Base-by-base conservation (phyloP, 2,113 vertebrate genomes). In the Pontoporia blainvillei region DNA sequence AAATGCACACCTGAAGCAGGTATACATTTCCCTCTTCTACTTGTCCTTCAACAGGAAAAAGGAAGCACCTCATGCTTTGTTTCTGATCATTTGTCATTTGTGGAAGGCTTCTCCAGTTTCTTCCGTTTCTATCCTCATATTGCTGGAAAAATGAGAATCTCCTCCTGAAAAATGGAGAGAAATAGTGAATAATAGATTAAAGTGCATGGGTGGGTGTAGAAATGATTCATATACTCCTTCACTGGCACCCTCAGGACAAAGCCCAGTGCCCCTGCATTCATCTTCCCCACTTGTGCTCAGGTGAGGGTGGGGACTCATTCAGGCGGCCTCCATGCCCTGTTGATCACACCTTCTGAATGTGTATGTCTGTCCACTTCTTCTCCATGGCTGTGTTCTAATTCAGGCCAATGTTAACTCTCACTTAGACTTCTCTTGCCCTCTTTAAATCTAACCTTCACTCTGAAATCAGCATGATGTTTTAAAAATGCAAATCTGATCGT, bases 1-100 rank as follows among this genome's bases (percentile, higher is more conserved):
- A 90, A 99, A 99, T 36, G 99, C 99, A 85, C 99, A 99, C 98
- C 98, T 99, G 96, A 99, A 99, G 86, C 99, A 99, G 99, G 99
- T 99, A 99, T 0, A 57, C 0, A 10, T 4, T 12, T 46, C 67
- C 71, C 25, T 62, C 36, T 81, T 4, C 21, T 62, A 21, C n/a
- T 75, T 71, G 15, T 49, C 29, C 57, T 76, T 66, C 8, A 0
- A 34, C 23, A 49, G 39, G 20, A 62, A 52, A 72, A 54, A 59
- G 34, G 81, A 72, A 72, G 21, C 15, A 17, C 6, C 13, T 82
- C 5, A 15, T 41, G 23, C 8, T 54, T 72, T 31, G 20, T 94
- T 92, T 88, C 71, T 57, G 62, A 62, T 84, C n/a, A 18, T 64
- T 31, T 89, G 23, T 76, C 5, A 8, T 39, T 81, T 84, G 34